Conservation (phyloP, 2,888 invertebrate genomes). For the Torymus aiolomorphi region DNA sequence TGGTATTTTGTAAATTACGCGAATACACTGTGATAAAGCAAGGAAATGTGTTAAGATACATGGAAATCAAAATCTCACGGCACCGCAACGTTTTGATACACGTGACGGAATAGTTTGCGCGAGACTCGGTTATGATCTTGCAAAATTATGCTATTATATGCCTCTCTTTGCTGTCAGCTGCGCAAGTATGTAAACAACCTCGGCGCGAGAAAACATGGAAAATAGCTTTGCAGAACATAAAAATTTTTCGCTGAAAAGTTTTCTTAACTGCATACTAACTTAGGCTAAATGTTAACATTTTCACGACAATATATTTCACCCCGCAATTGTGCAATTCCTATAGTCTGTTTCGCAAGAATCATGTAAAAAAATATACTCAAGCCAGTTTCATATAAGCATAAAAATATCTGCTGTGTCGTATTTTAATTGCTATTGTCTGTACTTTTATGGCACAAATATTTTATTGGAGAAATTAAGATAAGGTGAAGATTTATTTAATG, state of each 20-base stretch:
- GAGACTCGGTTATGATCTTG: constrained; percentile 16
- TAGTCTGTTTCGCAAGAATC: neutral
- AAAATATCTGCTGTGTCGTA: constrained; percentile 1
- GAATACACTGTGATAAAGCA: neutral
- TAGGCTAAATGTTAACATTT: neutral
- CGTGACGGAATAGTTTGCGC: neutral
- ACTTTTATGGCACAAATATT: constrained; percentile 5
- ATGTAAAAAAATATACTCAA: neutral
- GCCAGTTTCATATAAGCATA: neutral
- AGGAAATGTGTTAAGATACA: neutral
- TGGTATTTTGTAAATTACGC: constrained; percentile 28
- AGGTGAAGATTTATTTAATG: too few relatives aligned
- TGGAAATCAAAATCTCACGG: neutral
- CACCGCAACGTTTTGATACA: neutral
- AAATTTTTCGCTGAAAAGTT: neutral
- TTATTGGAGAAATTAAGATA: neutral
- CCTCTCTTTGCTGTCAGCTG: neutral
- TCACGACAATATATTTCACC: constrained; percentile 25
- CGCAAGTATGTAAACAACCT: constrained; percentile 25
- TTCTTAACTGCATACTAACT: neutral
- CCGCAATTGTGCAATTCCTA: constrained; percentile 4
- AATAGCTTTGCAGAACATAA: neutral
- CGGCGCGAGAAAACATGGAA: neutral
- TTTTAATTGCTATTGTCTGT: constrained; percentile 21
- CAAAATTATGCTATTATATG: constrained; percentile 28